A percentile compares a stretch with the other conserved stretches of the same genome.
These are phyloP conservation scores for Ficedula albicollis DNA, from an alignment of 2,797 vertebrate genomes.

Conservation along the genomic window DNA sequence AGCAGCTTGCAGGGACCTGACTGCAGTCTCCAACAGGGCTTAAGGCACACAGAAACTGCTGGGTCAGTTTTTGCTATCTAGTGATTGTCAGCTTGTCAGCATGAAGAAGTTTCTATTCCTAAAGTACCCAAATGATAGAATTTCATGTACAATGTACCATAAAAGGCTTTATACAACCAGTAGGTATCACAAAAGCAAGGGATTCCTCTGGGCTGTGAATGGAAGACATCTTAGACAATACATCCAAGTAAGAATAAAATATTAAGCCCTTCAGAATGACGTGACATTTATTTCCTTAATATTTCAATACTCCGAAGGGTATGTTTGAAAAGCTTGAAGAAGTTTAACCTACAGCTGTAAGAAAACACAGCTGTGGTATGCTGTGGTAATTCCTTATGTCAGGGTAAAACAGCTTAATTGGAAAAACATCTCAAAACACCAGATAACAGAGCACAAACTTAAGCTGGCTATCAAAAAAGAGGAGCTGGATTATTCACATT, in stretches of 20 bases:
- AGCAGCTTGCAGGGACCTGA: background rate
- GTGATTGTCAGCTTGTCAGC: background rate
- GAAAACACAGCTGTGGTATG: background rate
- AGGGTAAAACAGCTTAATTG: background rate
- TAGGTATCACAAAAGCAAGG: background rate
- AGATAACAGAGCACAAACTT: background rate
- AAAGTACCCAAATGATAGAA: background rate
- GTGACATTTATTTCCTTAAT: background rate
- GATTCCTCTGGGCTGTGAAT: background rate
- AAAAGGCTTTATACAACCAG: background rate
- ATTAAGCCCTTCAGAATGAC: background rate
- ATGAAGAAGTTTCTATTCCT: background rate
- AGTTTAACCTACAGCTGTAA: background rate
- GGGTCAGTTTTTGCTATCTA: background rate
- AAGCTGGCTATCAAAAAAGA: background rate
- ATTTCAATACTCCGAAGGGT: background rate
- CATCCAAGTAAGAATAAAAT: background rate
- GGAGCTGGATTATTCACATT: background rate
- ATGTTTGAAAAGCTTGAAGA: background rate
- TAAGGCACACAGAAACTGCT: background rate
- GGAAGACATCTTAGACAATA: background rate
- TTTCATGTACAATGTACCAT: background rate
- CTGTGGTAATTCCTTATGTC: background rate
- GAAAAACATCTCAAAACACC: background rate
- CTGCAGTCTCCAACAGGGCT: background rate